Evolutionary conservation across 2,113 vertebrate genomes (phyloP).

Genomic region (Andinoacara biseriatus): DNA sequence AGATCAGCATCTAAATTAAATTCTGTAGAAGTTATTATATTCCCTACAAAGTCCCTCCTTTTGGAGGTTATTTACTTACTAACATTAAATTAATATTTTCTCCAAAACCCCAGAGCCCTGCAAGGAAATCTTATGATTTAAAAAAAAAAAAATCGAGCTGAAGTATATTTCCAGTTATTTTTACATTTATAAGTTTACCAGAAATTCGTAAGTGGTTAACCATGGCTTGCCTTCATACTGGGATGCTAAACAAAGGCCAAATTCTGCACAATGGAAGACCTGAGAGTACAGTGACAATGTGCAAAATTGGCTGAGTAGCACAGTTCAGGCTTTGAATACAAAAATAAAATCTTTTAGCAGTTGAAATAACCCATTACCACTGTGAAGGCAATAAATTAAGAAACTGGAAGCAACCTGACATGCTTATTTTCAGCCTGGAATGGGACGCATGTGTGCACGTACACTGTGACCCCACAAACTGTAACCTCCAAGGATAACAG

Average conservation of each 20-base stretch:
- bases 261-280: not conserved
- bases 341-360: not conserved
- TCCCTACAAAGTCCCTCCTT: too few relatives aligned
- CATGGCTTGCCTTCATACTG: not conserved
- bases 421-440: not conserved
- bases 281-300: slow-evolving; percentile 2
- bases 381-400: not conserved
- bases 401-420: not conserved
- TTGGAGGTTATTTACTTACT: not conserved
- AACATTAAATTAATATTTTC: not conserved
- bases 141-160: not conserved
- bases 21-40: not conserved
- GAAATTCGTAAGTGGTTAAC: slow-evolving; percentile 7
- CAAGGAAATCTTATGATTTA: not conserved
- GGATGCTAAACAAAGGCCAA: not conserved
- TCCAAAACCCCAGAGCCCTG: not conserved
- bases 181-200: not conserved
- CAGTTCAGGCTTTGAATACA: not conserved
- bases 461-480: not conserved
- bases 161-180: not conserved
- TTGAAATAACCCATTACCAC: not conserved
- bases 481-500: not conserved
- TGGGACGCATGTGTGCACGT: too few relatives aligned
- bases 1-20: not conserved
- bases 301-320: slow-evolving; percentile 10